A percentile compares a stretch with the other conserved stretches of the same genome.
These are phyloP conservation scores for Euzophera pinguis DNA, from an alignment of 2,888 invertebrate species.

Conservation along the genomic window DNA sequence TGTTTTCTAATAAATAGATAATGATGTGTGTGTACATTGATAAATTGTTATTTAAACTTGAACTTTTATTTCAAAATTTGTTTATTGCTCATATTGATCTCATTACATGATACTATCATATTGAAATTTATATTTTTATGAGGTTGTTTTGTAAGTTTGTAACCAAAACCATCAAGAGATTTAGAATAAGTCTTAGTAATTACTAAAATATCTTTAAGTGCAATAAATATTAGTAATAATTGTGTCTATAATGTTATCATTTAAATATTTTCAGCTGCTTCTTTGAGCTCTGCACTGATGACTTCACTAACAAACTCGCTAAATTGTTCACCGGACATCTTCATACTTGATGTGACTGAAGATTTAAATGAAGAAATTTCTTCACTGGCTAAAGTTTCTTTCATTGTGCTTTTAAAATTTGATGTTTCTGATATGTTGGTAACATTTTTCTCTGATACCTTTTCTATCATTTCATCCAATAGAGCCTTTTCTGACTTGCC, in stretches of 20 bases:
- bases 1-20: not conserved
- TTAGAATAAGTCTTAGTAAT: not conserved
- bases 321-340: conserved; percentile 30
- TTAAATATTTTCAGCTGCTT: conserved; percentile 43
- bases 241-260: conserved; percentile 13
- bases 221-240: conserved; percentile 30
- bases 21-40: not conserved
- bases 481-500: conserved; percentile 19
- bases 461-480: conserved; percentile 26
- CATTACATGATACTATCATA: conserved; percentile 11
- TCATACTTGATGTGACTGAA: conserved; percentile 32
- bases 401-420: conserved; percentile 22
- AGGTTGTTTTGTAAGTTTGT: not conserved
- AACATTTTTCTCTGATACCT: conserved; percentile 21
- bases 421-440: conserved; percentile 24
- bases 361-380: conserved; percentile 32
- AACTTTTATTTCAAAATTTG: conserved; percentile 1
- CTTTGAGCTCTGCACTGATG: conserved; percentile 38
- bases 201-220: conserved; percentile 15
- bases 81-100: conserved; percentile 30
- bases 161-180: not conserved
- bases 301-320: conserved; percentile 33
- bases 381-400: conserved; percentile 23
- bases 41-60: not conserved
- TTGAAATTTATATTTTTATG: not conserved